A percentile compares a stretch with the other conserved stretches of the same genome.
Conservation (phyloP, 1,140 invertebrate genomes). For the Drosophila micromelanica region DNA sequence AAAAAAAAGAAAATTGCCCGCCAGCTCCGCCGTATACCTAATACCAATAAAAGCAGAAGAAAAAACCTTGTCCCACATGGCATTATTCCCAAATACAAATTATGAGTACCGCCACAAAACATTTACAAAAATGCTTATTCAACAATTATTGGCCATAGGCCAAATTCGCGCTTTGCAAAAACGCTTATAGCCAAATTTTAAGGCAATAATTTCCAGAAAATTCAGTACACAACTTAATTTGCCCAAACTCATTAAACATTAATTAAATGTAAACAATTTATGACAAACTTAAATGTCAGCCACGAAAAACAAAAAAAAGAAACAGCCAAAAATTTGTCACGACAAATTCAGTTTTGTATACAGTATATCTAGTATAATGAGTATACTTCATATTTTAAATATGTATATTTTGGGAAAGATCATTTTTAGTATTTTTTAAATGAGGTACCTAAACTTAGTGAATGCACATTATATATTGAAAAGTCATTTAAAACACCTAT, state of each 20-base stretch:
- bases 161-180: slow-evolving; percentile 25
- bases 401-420: too few relatives aligned
- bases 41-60: slow-evolving; percentile 9
- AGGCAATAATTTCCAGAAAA: slow-evolving; percentile 32
- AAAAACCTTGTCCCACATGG: slow-evolving; percentile 44
- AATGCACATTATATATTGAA: too few relatives aligned
- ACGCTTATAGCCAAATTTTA: slow-evolving; percentile 4
- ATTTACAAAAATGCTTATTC: slow-evolving; percentile 6
- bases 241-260: not conserved
- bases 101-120: slow-evolving; percentile 28
- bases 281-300: slow-evolving; percentile 12
- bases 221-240: slow-evolving; percentile 30
- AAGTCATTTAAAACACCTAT: too few relatives aligned
- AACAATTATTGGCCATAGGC: slow-evolving; percentile 47
- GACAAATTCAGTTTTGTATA: not conserved
- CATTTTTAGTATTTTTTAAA: too few relatives aligned
- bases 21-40: not conserved
- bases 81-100: slow-evolving; percentile 43
- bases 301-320: not conserved
- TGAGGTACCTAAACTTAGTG: too few relatives aligned
- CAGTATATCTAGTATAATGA: not conserved
- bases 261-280: not conserved
- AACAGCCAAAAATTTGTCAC: not conserved
- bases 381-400: too few relatives aligned
- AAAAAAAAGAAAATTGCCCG: too few relatives aligned